phyloP scores from a whole-genome alignment of 2,797 vertebrate genomes.

The Anniella stebbinsi region DNA sequence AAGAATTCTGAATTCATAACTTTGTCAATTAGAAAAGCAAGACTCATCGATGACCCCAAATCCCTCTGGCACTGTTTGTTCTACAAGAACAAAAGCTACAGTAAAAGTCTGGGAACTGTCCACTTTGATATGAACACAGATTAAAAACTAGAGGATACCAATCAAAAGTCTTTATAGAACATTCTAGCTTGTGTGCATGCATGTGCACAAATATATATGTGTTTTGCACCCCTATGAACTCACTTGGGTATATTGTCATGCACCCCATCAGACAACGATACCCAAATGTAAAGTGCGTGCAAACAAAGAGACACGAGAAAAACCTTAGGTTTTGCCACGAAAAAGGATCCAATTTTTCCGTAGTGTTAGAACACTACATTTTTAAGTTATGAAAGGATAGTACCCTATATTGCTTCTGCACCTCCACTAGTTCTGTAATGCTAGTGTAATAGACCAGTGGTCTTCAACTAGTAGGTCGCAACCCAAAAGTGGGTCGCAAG shows the following conservation, averaged over 20 bases:
- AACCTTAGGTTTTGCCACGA: background rate
- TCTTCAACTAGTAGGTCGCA: no score
- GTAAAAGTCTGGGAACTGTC: background rate
- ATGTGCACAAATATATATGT: background rate
- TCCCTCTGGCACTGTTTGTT: background rate
- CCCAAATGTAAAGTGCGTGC: no score
- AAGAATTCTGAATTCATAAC: background rate
- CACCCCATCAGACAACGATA: background rate
- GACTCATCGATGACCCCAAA: background rate
- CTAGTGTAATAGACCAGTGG: no score
- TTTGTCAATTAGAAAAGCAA: slow-evolving; percentile 1
- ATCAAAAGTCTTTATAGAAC: background rate
- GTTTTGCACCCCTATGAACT: background rate
- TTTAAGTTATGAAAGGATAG: background rate
- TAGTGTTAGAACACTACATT: background rate
- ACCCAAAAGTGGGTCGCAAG: no score
- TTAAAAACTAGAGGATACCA: background rate
- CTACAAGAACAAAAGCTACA: background rate
- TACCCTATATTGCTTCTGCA: no score
- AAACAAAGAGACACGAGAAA: background rate
- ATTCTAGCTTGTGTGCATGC: background rate
- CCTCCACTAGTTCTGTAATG: no score
- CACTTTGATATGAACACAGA: background rate
- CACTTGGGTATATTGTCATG: background rate
- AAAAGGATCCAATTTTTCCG: background rate